phyloP scores from a whole-genome alignment of 2,888 invertebrate species.

The Leucozona laternaria region DNA sequence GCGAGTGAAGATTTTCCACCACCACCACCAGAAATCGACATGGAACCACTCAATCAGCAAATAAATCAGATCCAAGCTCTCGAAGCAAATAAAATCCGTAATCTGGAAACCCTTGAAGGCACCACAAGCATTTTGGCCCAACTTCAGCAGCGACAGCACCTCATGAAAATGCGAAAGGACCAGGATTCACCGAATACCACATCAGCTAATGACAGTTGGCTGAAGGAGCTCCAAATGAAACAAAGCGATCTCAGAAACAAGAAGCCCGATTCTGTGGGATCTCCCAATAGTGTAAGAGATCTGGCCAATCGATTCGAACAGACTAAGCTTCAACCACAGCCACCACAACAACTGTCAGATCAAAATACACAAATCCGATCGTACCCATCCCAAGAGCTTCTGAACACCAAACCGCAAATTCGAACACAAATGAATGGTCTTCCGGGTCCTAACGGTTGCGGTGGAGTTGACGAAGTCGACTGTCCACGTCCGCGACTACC shows the following conservation, averaged over 20 bases:
- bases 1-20: slow-evolving; percentile 95
- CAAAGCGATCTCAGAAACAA: slow-evolving; percentile 87
- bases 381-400: slow-evolving; percentile 82
- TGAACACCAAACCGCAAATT: slow-evolving; percentile 79
- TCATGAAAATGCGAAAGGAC: slow-evolving; percentile 84
- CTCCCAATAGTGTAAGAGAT: slow-evolving; percentile 86
- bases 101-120: slow-evolving; percentile 82
- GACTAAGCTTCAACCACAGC: slow-evolving; percentile 71
- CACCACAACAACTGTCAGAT: slow-evolving; percentile 46
- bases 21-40: slow-evolving; percentile 89
- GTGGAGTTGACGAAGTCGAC: slow-evolving; percentile 81
- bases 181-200: slow-evolving; percentile 78
- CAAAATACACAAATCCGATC: slow-evolving; percentile 78
- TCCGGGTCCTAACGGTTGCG: slow-evolving; percentile 73
- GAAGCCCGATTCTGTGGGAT: slow-evolving; percentile 68
- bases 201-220: slow-evolving; percentile 85
- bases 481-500: slow-evolving; percentile 78
- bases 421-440: slow-evolving; percentile 85
- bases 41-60: slow-evolving; percentile 87
- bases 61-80: slow-evolving; percentile 84
- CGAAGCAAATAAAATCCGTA: slow-evolving; percentile 82
- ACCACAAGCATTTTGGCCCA: slow-evolving; percentile 86
- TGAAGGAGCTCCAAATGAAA: slow-evolving; percentile 92
- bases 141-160: slow-evolving; percentile 87
- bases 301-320: slow-evolving; percentile 93